phyloP scores from a whole-genome alignment of 2,888 invertebrate species.

The Eucriotettix oculatus region DNA sequence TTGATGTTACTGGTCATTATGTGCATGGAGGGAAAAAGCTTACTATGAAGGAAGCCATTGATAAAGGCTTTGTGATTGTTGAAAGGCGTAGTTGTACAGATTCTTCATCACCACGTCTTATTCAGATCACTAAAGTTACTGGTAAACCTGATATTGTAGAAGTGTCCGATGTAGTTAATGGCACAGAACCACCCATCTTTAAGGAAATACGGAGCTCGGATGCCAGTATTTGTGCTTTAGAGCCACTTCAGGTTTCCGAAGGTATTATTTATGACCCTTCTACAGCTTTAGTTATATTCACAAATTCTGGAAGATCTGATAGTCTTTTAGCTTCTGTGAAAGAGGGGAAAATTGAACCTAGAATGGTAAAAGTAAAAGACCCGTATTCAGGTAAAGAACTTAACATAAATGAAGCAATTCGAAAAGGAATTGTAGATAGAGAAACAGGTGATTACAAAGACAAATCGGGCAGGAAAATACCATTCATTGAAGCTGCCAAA shows the following conservation, averaged over 20 bases:
- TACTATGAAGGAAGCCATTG: conserved; percentile 60
- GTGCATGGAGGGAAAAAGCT: conserved; percentile 34
- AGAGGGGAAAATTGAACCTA: conserved; percentile 51
- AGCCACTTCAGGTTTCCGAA: conserved; percentile 54
- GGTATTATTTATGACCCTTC: conserved; percentile 66
- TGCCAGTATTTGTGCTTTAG: conserved; percentile 25
- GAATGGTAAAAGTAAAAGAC: conserved; percentile 51
- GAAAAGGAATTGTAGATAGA: conserved; percentile 55
- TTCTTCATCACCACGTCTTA: conserved; percentile 37
- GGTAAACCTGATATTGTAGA: conserved; percentile 58
- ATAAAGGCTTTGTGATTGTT: conserved; percentile 42
- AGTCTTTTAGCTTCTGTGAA: conserved; percentile 60
- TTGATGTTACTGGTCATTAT: conserved; percentile 68
- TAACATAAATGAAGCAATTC: conserved; percentile 56
- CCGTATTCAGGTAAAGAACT: conserved; percentile 49
- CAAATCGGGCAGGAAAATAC: conserved; percentile 44
- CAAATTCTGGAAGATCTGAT: conserved; percentile 49
- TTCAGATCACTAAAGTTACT: conserved; percentile 54
- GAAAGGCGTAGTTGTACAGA: conserved; percentile 31
- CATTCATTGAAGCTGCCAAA: conserved; percentile 56
- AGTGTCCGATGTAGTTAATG: conserved; percentile 35
- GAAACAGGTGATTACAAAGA: conserved; percentile 51
- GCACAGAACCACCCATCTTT: conserved; percentile 25
- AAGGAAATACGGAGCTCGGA: conserved; percentile 32
- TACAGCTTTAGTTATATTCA: conserved; percentile 54